Evolutionary conservation across 2,797 vertebrate genomes (phyloP).

Genomic region (Zalophus californianus): DNA sequence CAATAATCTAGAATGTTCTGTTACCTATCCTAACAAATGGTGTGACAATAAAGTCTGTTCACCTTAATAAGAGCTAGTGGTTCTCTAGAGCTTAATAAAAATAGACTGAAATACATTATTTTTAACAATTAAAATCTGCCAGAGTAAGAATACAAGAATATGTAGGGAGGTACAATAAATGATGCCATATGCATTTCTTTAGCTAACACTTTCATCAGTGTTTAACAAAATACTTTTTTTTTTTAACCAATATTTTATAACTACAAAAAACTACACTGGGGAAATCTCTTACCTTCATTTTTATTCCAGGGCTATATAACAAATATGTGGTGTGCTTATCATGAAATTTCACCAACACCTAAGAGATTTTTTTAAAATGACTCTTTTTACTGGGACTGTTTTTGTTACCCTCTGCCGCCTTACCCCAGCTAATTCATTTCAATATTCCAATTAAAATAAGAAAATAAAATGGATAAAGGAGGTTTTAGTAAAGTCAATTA

Average conservation of each 20-base stretch:
- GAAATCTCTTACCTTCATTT: not conserved
- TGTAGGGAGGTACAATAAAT: not conserved
- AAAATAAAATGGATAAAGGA: constrained; percentile 41
- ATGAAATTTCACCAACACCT: constrained; percentile 30
- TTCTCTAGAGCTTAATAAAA: constrained; percentile 18
- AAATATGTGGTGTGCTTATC: not conserved
- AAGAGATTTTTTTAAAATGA: constrained; percentile 33
- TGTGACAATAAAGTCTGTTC: not conserved
- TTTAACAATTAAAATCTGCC: constrained; percentile 27
- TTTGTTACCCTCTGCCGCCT: not conserved
- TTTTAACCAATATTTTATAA: not conserved
- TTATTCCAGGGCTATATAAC: not conserved
- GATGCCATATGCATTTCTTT: not conserved
- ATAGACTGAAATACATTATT: not conserved
- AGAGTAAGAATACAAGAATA: constrained; percentile 4
- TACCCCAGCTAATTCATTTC: not conserved
- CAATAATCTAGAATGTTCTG: constrained; percentile 26
- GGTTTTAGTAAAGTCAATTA: not conserved
- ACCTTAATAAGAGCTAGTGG: not conserved
- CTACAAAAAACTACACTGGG: not conserved
- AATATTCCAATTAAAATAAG: constrained; percentile 58
- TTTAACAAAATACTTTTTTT: not conserved
- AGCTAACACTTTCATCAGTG: not conserved
- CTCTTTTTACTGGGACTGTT: not conserved
- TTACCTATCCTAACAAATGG: not conserved